A percentile compares a stretch with the other conserved stretches of the same genome.
Conservation (phyloP, 2,797 vertebrate genomes). For the Xenentodon cancila region DNA sequence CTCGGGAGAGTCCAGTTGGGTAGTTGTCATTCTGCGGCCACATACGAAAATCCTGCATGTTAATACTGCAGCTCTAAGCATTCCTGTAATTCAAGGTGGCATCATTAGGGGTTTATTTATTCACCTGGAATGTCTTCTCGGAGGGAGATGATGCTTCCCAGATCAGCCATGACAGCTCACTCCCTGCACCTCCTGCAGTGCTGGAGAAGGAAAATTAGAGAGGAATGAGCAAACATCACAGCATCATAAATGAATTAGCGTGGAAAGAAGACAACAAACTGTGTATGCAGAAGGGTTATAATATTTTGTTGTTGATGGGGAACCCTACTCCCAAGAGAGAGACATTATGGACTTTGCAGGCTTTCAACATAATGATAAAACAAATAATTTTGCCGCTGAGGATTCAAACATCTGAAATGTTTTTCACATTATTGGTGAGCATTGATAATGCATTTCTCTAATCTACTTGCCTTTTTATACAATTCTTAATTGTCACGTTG, state of each 20-base stretch:
- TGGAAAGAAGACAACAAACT: slow-evolving; percentile 65
- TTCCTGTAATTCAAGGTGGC: slow-evolving; percentile 80
- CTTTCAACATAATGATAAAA: slow-evolving; percentile 32
- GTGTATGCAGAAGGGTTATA: slow-evolving; percentile 36
- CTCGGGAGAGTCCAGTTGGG: slow-evolving; percentile 55
- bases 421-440: no score
- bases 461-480: no score
- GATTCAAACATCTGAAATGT: background rate
- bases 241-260: slow-evolving; percentile 72
- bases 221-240: slow-evolving; percentile 77
- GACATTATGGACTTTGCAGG: slow-evolving; percentile 4
- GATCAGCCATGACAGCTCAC: slow-evolving; percentile 75
- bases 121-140: slow-evolving; percentile 63
- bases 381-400: slow-evolving; percentile 5
- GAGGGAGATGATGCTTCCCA: slow-evolving; percentile 66
- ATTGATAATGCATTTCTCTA: no score
- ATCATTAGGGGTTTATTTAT: slow-evolving; percentile 82
- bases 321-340: slow-evolving; percentile 9
- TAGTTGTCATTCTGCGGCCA: slow-evolving; percentile 51
- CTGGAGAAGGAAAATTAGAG: slow-evolving; percentile 73
- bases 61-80: slow-evolving; percentile 80
- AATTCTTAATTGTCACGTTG: background rate
- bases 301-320: slow-evolving; percentile 27
- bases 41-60: slow-evolving; percentile 69
- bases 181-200: slow-evolving; percentile 70